Conservation (phyloP, 2,888 invertebrate species). For the Heliconius cydno region DNA sequence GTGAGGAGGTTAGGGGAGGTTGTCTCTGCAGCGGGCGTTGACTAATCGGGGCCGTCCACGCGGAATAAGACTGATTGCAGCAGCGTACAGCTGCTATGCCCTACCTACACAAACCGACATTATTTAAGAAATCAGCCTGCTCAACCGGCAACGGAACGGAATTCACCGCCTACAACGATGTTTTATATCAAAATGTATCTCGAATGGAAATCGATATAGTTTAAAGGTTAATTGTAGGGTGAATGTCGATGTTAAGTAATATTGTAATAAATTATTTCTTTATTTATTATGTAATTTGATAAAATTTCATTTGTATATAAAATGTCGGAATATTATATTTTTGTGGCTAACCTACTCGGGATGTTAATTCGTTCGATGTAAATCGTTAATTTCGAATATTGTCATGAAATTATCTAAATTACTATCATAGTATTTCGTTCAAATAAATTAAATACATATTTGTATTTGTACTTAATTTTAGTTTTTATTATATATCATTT, state of each 20-base stretch:
- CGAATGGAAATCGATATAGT: slow-evolving; percentile 25
- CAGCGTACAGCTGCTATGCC: slow-evolving; percentile 78
- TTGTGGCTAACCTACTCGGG: not conserved
- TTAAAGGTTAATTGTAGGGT: slow-evolving; percentile 21
- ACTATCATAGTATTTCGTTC: too few relatives aligned
- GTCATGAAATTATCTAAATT: not conserved
- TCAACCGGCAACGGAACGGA: slow-evolving; percentile 80
- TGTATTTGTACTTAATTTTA: too few relatives aligned
- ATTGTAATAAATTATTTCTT: not conserved
- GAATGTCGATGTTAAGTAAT: not conserved
- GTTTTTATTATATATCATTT: too few relatives aligned
- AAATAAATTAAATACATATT: too few relatives aligned
- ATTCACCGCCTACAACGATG: slow-evolving; percentile 69
- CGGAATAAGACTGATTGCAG: slow-evolving; percentile 83
- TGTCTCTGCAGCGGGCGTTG: slow-evolving; percentile 82
- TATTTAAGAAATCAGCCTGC: slow-evolving; percentile 82
- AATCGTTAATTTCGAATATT: not conserved
- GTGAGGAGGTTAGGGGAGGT: slow-evolving; percentile 70
- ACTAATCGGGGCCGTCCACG: slow-evolving; percentile 82
- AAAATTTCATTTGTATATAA: not conserved
- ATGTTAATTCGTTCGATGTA: not conserved
- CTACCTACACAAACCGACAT: slow-evolving; percentile 79
- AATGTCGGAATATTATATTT: not conserved
- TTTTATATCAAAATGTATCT: slow-evolving; percentile 37
- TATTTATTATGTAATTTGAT: not conserved